phyloP scores from a whole-genome alignment of 2,888 invertebrate genomes.

The Xylocampa areola region DNA sequence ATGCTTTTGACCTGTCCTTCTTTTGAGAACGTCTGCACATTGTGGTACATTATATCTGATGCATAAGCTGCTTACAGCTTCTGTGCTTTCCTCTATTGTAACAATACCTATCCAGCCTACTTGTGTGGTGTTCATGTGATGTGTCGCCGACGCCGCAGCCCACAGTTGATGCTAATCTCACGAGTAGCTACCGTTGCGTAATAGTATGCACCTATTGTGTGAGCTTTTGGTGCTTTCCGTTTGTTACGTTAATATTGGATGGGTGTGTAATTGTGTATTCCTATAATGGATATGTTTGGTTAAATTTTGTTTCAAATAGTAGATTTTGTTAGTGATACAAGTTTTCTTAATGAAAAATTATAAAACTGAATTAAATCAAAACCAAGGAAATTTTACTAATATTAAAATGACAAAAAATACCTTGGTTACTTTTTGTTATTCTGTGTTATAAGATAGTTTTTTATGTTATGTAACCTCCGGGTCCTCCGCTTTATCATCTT shows the following conservation, averaged over 20 bases:
- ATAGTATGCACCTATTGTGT: constrained; percentile 48
- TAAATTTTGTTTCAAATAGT: no score
- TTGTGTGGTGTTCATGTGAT: constrained; percentile 45
- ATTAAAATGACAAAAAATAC: no score
- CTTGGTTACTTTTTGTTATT: neutral
- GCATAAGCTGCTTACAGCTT: constrained; percentile 16
- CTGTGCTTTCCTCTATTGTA: constrained; percentile 21
- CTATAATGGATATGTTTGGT: no score
- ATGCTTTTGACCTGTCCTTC: no score
- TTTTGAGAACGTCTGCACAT: no score
- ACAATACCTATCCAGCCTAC: constrained; percentile 21
- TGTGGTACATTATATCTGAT: no score
- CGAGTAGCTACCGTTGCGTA: constrained; percentile 54
- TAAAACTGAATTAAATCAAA: no score
- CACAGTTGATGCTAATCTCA: constrained; percentile 67
- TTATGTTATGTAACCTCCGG: neutral
- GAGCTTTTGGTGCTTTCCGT: constrained; percentile 42
- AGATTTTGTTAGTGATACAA: no score
- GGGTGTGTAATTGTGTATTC: constrained; percentile 20
- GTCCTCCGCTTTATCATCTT: neutral
- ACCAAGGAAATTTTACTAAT: no score
- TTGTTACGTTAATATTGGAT: constrained; percentile 36
- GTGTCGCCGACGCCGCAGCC: constrained; percentile 61
- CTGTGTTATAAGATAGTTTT: neutral
- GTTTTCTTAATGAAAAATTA: no score